A percentile compares a stretch with the other conserved stretches of the same genome.
phyloP scores from a whole-genome alignment of 2,888 invertebrate genomes.

The Drosophila affinis region DNA sequence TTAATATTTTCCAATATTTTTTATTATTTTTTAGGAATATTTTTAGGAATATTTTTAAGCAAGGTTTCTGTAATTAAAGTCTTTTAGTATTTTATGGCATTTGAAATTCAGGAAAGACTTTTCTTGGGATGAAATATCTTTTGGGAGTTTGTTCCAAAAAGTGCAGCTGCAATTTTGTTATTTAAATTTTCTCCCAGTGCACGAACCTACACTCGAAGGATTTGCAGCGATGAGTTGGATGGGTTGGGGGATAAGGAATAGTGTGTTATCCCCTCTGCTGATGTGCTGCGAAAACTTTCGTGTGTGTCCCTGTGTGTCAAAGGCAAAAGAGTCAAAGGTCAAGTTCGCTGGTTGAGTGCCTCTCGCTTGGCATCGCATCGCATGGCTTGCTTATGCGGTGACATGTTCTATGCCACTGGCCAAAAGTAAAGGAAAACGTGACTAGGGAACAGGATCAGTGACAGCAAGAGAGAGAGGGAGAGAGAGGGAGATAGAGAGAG shows the following conservation, averaged over 20 bases:
- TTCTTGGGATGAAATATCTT: no score
- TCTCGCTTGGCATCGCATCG: not conserved
- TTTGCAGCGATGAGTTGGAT: constrained; percentile 44
- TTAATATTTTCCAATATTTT: no score
- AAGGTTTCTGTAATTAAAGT: no score
- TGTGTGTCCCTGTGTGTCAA: constrained; percentile 23
- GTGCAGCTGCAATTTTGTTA: not conserved
- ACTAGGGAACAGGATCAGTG: constrained; percentile 32
- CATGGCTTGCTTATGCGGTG: constrained; percentile 28
- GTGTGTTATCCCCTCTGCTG: constrained; percentile 59
- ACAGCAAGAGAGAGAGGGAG: not conserved
- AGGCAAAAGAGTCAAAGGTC: constrained; percentile 62
- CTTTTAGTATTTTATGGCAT: no score
- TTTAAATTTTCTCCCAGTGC: not conserved
- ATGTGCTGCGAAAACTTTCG: constrained; percentile 36
- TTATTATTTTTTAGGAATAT: no score
- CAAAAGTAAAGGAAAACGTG: constrained; percentile 9
- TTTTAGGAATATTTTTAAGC: no score
- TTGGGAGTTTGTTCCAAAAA: not conserved
- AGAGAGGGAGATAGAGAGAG: not conserved
- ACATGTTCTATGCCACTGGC: constrained; percentile 17
- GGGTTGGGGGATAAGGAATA: constrained; percentile 17
- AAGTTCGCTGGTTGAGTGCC: constrained; percentile 47
- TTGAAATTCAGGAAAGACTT: no score
- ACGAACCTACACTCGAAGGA: constrained; percentile 46